Evolutionary conservation across 1,140 invertebrate species (phyloP).

Genomic region (Drosophila azteca): DNA sequence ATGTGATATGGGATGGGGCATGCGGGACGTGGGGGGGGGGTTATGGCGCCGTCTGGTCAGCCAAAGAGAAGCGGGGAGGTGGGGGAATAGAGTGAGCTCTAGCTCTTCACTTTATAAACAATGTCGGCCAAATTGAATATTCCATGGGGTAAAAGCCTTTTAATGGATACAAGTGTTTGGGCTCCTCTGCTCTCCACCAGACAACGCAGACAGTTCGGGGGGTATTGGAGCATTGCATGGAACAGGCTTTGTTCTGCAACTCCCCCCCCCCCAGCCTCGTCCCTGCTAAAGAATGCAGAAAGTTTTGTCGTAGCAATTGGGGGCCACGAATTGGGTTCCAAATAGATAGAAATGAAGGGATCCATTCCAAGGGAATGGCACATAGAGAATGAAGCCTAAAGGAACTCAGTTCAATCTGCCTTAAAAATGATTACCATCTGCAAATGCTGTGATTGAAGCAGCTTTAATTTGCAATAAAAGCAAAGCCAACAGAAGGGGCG

Average conservation of each 20-base stretch:
- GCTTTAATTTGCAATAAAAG: no score
- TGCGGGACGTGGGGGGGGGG: conserved; percentile 3
- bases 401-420: no score
- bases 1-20: conserved; percentile 32
- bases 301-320: conserved; percentile 5
- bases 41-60: conserved; percentile 52
- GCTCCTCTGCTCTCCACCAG: conserved; percentile 1
- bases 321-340: neutral
- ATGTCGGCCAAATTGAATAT: conserved; percentile 50
- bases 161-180: conserved; percentile 36
- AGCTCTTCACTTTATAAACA: conserved; percentile 51
- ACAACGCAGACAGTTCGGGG: conserved; percentile 17
- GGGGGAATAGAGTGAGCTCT: conserved; percentile 2
- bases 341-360: no score
- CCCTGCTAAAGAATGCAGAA: conserved; percentile 40
- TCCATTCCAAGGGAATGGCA: no score
- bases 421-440: no score
- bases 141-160: conserved; percentile 49
- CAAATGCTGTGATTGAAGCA: no score
- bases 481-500: no score
- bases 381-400: no score
- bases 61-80: neutral
- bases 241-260: conserved; percentile 26
- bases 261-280: neutral
- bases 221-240: conserved; percentile 2